Conservation (phyloP, 2,888 invertebrate species). For the Lydus trimaculatus region DNA sequence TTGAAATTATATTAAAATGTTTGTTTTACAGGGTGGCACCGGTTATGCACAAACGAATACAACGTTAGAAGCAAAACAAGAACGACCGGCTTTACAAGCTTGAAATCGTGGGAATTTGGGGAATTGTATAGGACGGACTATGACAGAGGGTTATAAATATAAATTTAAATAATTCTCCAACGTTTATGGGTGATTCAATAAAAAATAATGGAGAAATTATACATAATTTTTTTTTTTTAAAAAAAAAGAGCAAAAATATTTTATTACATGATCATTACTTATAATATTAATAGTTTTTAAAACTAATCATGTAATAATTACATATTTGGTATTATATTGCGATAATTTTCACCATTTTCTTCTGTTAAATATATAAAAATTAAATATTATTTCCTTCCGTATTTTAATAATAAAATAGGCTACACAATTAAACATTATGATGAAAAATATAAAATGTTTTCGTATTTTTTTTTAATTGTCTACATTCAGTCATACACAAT, state of each 20-base stretch:
- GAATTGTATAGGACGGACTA: too few species aligned
- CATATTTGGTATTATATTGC: slow-evolving; percentile 11
- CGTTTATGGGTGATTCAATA: background rate
- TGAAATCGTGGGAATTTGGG: too few species aligned
- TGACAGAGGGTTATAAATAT: too few species aligned
- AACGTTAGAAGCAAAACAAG: slow-evolving; percentile 25
- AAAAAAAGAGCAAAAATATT: slow-evolving; percentile 10
- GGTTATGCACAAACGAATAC: slow-evolving; percentile 89
- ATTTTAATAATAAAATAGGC: slow-evolving; percentile 2
- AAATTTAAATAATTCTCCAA: background rate
- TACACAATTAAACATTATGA: slow-evolving; percentile 13
- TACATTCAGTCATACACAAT: slow-evolving; percentile 16
- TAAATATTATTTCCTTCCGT: slow-evolving; percentile 17
- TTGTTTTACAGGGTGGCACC: slow-evolving; percentile 82
- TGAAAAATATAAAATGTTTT: slow-evolving; percentile 15
- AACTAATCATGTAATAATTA: slow-evolving; percentile 9
- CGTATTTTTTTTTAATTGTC: slow-evolving; percentile 7
- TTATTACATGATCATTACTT: slow-evolving; percentile 8
- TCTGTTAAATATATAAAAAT: slow-evolving; percentile 11
- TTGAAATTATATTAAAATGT: background rate
- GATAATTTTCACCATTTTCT: background rate
- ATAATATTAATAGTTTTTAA: background rate
- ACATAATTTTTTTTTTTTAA: background rate
- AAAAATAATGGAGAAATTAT: background rate
- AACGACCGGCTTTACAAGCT: slow-evolving; percentile 28